phyloP scores from a whole-genome alignment of 2,797 vertebrate genomes.

The Megalops cyprinoides region DNA sequence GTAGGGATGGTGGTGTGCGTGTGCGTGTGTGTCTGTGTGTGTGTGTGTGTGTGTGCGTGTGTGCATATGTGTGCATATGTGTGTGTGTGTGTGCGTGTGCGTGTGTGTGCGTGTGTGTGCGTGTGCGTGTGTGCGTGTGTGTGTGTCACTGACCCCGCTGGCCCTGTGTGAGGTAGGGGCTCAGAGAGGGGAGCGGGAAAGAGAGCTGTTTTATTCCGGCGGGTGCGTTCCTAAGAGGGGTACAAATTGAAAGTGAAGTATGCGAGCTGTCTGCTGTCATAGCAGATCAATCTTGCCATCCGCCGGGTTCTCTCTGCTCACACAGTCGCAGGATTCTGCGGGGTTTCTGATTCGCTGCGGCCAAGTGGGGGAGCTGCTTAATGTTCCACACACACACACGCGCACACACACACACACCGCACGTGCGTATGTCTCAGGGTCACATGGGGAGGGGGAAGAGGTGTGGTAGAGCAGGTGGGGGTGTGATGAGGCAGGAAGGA shows the following conservation, averaged over 20 bases:
- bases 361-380: background rate
- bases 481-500: too few species aligned
- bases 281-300: background rate
- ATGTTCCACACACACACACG: too few species aligned
- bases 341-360: background rate
- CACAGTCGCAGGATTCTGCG: background rate
- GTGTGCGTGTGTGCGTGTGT: slow-evolving; percentile 17
- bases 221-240: background rate
- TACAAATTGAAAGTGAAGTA: background rate
- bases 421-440: too few species aligned
- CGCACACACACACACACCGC: too few species aligned
- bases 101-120: background rate
- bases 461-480: too few species aligned
- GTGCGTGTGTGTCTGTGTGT: slow-evolving; percentile 10
- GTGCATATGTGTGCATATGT: background rate
- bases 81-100: background rate
- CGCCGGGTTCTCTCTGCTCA: background rate
- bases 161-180: too few species aligned
- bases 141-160: slow-evolving; percentile 29
- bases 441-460: too few species aligned
- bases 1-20: slow-evolving; percentile 18
- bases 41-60: slow-evolving; percentile 22
- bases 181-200: too few species aligned
- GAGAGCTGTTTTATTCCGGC: too few species aligned
- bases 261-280: background rate